Evolutionary conservation across 2,113 vertebrate species (phyloP), one percentile per base, ranked within the genome.

Genomic region (Mionectes macconnelli): DNA sequence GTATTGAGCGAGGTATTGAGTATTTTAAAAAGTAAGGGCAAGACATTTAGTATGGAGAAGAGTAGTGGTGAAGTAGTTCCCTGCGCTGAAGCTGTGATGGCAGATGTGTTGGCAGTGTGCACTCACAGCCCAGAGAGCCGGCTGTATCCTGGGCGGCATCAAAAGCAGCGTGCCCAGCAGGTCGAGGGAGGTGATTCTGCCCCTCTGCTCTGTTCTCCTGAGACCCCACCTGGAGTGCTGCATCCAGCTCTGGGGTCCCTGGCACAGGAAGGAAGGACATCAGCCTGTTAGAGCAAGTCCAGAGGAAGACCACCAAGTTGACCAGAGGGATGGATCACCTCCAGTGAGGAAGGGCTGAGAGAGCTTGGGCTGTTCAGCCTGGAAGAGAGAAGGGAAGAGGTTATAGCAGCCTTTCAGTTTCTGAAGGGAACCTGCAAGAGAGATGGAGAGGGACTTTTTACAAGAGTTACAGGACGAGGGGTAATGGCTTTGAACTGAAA

Each of bases 1-100:
- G 6, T 35, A 14, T 28, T 15, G 45, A 33, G 2, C 3, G 5
- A 47, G 12, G 3, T 39, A 5, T 5, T 13, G 53, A 7, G 5
- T 28, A 8, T 64, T 52, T 40, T n/a, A 2, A 16, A n/a, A 45
- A 52, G 33, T 5, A 6, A 15, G 12, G 25, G 37, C 12, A 42
- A 62, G 44, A 5, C 1, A 1, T 40, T 73, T 35, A 31, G 3
- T 23, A 4, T 49, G 39, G 57, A 27, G 60, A 14, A 82, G 27
- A 15, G 8, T 6, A 9, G 27, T 6, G 39, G 31, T 55, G 18
- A 42, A 59, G 42, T 21, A 35, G n/a, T 64, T 84, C 9, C 22
- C 20, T 5, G 31, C 24, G 0, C 47, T 68, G 1, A 20, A 66
- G 27, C 2, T 44, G n/a, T 21, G 60, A 12, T 31, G 40, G 50